Base-by-base conservation (phyloP, 2,888 invertebrate species). In the Mesorhabditis belari region DNA sequence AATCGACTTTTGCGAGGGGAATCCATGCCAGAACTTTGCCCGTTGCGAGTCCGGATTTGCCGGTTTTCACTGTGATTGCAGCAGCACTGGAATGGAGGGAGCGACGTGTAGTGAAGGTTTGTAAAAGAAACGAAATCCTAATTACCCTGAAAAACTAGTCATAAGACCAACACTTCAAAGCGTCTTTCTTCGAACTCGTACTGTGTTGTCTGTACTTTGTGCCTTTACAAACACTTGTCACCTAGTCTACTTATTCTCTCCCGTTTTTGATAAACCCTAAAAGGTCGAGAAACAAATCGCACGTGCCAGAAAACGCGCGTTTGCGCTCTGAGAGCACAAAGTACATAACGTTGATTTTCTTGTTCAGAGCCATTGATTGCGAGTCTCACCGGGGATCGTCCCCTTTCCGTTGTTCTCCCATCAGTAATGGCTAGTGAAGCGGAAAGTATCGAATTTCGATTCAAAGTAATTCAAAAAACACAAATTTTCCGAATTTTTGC, bases 1-100 rank as follows among this genome's bases (percentile, higher is more conserved):
- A 9, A 44, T 64, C 21, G 71, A 74, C 35, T 52, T 60, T 29
- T 77, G 77, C 58, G 66, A 69, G 4, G 62, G 71, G 17, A 69
- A 69, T 63, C 76, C 78, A 5, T 79, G 79, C 54, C 68, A 70
- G 27, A 78, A 79, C 61, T 71, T 69, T 50, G 79, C 76, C 27
- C 58, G 65, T 6, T 79, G 79, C 62, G 52, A 57, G 4, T 52
- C 54, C 44, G 65, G 62, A 4, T 51, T 66, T 26, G 59, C 61
- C 17, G 61, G 66, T 9, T 77, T 71, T 62, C 64, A 67, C 25
- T 79, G 79, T 61, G 78, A 79, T 58, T 79, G 79, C 61, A 67
- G 74, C 17, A 66, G 62, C 9, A 77, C 77, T 1, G 64, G 65
- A 21, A 76, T 67, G 61, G 77, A 76, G 21, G 79, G 79, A 25